Conservation (phyloP, 2,113 vertebrate genomes). For the Misgurnus anguillicaudatus region DNA sequence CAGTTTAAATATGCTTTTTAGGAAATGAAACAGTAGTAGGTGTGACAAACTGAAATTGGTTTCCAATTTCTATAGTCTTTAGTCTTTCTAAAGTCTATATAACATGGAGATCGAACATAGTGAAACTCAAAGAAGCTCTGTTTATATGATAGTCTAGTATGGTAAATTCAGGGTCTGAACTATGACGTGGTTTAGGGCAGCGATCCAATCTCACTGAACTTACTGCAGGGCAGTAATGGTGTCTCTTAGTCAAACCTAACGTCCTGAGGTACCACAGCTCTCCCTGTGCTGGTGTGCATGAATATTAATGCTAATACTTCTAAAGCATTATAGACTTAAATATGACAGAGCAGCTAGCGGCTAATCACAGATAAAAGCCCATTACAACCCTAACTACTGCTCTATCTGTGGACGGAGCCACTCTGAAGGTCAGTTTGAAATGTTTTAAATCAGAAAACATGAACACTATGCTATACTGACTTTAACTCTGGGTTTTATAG, state of each 20-base stretch:
- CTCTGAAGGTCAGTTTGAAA: constrained; percentile 79
- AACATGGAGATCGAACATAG: background rate
- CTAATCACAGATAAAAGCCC: constrained; percentile 76
- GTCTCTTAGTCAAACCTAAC: constrained; percentile 69
- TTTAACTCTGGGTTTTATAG: constrained; percentile 73
- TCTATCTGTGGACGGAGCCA: constrained; percentile 69
- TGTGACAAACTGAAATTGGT: background rate
- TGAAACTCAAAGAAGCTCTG: background rate
- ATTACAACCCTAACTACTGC: constrained; percentile 71
- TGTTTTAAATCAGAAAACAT: constrained; percentile 75
- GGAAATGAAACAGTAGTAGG: background rate
- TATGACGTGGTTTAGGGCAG: constrained; percentile 18
- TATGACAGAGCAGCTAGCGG: constrained; percentile 64
- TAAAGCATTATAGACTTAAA: constrained; percentile 75
- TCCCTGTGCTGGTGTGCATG: constrained; percentile 72
- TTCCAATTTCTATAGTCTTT: background rate
- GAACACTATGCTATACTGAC: constrained; percentile 72
- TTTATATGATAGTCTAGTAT: background rate
- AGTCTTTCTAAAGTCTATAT: background rate
- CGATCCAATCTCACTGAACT: constrained; percentile 29
- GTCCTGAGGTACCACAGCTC: constrained; percentile 66
- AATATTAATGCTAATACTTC: constrained; percentile 78
- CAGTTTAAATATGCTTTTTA: constrained; percentile 4
- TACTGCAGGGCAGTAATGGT: constrained; percentile 70
- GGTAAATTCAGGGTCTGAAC: constrained; percentile 33